A percentile compares a stretch with the other conserved stretches of the same genome.
Evolutionary conservation across 2,797 vertebrate species (phyloP).

Genomic region (Lacerta bilineata): DNA sequence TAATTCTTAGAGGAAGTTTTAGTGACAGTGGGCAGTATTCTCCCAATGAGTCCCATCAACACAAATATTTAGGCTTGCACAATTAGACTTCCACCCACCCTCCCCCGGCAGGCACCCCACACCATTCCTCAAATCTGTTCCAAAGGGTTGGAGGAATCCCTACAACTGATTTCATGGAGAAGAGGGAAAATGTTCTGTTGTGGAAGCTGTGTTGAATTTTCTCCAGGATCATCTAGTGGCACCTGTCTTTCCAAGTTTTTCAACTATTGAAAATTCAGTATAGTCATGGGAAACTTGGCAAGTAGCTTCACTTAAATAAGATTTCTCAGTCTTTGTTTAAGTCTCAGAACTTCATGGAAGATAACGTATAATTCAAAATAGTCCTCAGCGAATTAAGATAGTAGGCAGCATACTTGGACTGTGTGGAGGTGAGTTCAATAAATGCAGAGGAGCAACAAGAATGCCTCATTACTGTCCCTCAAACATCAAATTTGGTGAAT

Average conservation of each 20-base stretch:
- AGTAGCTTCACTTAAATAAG: background rate
- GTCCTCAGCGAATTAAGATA: background rate
- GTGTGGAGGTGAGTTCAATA: background rate
- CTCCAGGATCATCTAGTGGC: background rate
- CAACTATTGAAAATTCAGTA: background rate
- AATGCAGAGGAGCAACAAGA: background rate
- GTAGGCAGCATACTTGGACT: background rate
- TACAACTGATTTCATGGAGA: no score
- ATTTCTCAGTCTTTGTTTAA: background rate
- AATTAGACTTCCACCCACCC: no score
- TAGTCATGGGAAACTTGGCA: background rate
- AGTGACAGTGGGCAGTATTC: background rate
- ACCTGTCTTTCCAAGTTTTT: slow-evolving; percentile 1
- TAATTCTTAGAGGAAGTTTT: background rate
- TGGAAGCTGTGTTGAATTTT: no score
- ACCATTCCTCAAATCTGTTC: no score
- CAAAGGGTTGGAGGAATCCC: no score
- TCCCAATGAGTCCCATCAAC: no score
- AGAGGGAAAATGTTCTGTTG: no score
- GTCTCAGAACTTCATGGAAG: background rate
- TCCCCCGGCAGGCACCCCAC: no score
- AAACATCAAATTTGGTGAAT: background rate
- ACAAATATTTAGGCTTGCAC: no score
- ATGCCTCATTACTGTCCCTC: background rate
- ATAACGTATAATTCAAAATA: background rate